These are phyloP conservation scores for Oscheius sp. DNA, from an alignment of 1,140 invertebrate species.

Conservation along the genomic window DNA sequence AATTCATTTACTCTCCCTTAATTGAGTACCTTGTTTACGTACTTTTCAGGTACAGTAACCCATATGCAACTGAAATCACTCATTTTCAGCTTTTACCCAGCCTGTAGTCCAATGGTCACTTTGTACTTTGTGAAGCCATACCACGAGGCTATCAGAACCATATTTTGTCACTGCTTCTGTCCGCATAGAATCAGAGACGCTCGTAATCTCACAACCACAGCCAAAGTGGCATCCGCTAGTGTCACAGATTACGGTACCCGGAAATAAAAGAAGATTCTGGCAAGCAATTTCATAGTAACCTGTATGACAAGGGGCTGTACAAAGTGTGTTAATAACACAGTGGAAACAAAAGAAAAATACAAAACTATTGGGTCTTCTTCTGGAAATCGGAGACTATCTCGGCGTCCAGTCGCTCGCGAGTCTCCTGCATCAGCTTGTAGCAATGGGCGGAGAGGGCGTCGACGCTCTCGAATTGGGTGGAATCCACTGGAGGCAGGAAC, in stretches of 20 bases:
- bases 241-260: too few relatives aligned
- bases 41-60: slow-evolving; percentile 15
- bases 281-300: too few relatives aligned
- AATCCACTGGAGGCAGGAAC: slow-evolving; percentile 33
- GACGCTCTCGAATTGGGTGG: slow-evolving; percentile 27
- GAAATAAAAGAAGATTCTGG: too few relatives aligned
- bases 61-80: not conserved
- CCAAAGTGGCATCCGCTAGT: too few relatives aligned
- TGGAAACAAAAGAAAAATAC: not conserved
- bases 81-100: slow-evolving; percentile 7
- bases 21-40: slow-evolving; percentile 29
- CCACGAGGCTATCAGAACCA: not conserved
- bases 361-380: not conserved
- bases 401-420: slow-evolving; percentile 21
- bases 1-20: slow-evolving; percentile 24
- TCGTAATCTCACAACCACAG: too few relatives aligned
- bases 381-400: not conserved
- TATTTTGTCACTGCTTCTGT: too few relatives aligned
- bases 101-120: slow-evolving; percentile 5
- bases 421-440: slow-evolving; percentile 26
- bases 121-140: slow-evolving; percentile 11
- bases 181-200: too few relatives aligned
- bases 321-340: not conserved
- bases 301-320: too few relatives aligned
- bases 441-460: slow-evolving; percentile 33